Evolutionary conservation across 2,113 vertebrate genomes (phyloP).

Genomic region (Percopsis transmontana): DNA sequence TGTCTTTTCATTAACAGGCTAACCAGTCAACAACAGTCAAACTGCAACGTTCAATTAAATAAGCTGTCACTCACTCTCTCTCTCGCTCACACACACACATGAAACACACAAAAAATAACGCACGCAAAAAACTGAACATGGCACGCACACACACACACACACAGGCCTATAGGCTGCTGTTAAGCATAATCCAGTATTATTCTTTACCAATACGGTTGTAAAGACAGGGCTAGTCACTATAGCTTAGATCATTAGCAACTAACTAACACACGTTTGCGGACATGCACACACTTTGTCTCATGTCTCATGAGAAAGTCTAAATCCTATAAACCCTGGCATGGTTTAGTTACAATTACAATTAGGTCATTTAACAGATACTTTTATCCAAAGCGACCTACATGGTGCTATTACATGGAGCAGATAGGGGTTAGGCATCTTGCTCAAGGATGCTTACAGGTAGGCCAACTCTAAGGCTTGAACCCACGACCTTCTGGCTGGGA

Average conservation of each 20-base stretch:
- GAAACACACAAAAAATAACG: background rate
- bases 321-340: constrained; percentile 56
- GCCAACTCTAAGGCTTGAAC: no score
- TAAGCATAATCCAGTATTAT: constrained; percentile 50
- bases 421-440: no score
- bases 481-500: no score
- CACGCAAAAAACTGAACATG: background rate
- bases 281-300: background rate
- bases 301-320: constrained; percentile 43
- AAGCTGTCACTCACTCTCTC: background rate
- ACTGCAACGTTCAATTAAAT: constrained; percentile 5
- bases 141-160: constrained; percentile 9
- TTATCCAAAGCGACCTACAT: no score
- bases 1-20: background rate
- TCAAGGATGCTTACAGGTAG: no score
- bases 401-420: no score
- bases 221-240: constrained; percentile 50
- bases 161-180: constrained; percentile 2
- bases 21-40: background rate
- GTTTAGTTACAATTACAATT: no score
- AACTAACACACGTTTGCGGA: background rate
- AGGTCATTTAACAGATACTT: no score
- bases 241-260: constrained; percentile 43
- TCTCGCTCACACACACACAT: background rate
- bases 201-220: constrained; percentile 53